Base-by-base conservation (phyloP, 2,113 vertebrate genomes). In the Trematocara stigmaticum region DNA sequence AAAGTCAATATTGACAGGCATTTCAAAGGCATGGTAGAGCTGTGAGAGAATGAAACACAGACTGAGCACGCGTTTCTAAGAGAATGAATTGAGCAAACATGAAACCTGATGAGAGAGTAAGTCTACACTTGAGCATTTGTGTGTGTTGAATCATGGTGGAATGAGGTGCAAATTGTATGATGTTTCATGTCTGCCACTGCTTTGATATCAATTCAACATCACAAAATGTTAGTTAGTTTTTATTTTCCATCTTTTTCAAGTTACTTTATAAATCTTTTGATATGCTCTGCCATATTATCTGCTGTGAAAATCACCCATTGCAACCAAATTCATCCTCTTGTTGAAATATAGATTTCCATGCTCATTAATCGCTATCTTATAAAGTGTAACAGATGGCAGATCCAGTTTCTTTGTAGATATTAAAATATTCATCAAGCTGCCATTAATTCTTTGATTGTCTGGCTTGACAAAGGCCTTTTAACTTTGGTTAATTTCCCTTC, bases 1-100 rank as follows among this genome's bases (percentile, higher is more conserved):
- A 93, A 94, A 93, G 94, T 95, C 94, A 93, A 95, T 91, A 94
- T 92, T 94, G 94, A 95, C 93, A 88, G 91, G 87, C 80, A 26
- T 93, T 93, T 92, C 88, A 92, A 93, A 91, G 87, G 71, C 29
- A 23, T 61, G 80, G 64, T 16, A 86, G 61, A 56, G 82, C 49
- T 11, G 26, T 4, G 64, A 85, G 20, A 61, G 49, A 23, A 74
- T 78, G 69, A 79, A 59, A 79, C n/a, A 26, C 12, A 34, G 74
- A 45, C 5, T 10, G 74, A 76, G 86, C 11, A 6, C 15, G 66
- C 78, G 42, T 78, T 6, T 20, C 81, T 9, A 78, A 90, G 71
- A 66, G 87, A 88, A 59, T 79, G 85, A 89, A 40, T 10, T 10
- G 57, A 29, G 66, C 10, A 40, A 88, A 89, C 81, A 84, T 74